Conservation (phyloP, 2,888 invertebrate genomes). For the Pegoplata infirma region DNA sequence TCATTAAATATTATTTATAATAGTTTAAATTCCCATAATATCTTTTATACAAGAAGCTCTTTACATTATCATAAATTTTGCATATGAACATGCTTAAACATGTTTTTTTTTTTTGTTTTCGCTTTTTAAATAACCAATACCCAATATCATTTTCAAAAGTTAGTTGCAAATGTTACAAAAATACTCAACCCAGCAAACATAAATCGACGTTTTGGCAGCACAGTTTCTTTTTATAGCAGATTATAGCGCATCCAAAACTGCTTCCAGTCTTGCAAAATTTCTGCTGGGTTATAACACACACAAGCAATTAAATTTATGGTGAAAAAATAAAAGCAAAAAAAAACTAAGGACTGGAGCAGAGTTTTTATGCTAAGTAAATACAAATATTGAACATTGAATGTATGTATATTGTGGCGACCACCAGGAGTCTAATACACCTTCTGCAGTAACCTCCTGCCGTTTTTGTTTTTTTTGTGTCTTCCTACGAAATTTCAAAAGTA, state of each 20-base stretch:
- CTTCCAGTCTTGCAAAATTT: no score
- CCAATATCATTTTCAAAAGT: neutral
- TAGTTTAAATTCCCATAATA: conserved; percentile 49
- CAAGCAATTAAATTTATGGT: conserved; percentile 48
- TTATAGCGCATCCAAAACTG: no score
- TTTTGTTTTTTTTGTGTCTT: neutral
- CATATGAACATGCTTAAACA: conserved; percentile 44
- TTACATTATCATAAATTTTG: conserved; percentile 49
- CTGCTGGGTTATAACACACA: conserved; percentile 52
- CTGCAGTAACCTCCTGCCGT: conserved; percentile 48
- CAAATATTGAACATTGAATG: conserved; percentile 12
- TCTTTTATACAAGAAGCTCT: conserved; percentile 41
- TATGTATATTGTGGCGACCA: conserved; percentile 43
- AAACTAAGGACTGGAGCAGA: neutral
- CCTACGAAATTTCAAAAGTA: neutral
- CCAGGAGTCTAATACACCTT: conserved; percentile 36
- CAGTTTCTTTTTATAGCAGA: no score
- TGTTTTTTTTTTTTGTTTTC: conserved; percentile 6
- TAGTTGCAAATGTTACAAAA: neutral
- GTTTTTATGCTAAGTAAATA: conserved; percentile 29
- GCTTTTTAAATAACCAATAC: neutral
- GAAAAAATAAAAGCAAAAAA: conserved; percentile 13
- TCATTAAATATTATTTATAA: conserved; percentile 50
- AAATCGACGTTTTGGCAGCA: no score
- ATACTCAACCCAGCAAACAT: no score